Base-by-base conservation (phyloP, 2,797 vertebrate genomes). In the Acanthopagrus latus region DNA sequence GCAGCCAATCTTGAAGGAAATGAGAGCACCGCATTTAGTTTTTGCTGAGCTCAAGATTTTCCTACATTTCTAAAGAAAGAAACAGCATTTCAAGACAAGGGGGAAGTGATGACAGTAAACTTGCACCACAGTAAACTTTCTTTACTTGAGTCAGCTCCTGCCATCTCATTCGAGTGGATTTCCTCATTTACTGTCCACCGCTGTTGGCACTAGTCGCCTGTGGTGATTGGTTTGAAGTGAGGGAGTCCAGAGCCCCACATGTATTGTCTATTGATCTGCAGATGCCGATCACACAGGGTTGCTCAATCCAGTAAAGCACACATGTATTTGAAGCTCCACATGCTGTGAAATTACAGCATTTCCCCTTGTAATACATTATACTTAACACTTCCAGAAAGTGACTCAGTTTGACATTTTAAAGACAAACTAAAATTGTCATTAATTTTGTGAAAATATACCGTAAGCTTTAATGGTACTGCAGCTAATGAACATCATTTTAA, bases 1-100 rank as follows among this genome's bases (percentile, higher is more conserved):
- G 80, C 51, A 74, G 76, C 67, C 86, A 73, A 59, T 82, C 50
- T 71, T 64, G 66, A 64, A 90, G 88, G 88, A 93, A 93, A 88
- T 43, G 81, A 92, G 73, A 88, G 83, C 47, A 46, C 83, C 74
- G 44, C 74, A 83, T 92, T 91, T 86, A 80, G 86, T 69, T 89
- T 88, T 75, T 85, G 89, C 91, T 92, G 88, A 91, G 76, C 75
- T 75, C 56, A n/a, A 52, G 64, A 85, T 65, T 90, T 94, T 91
- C 83, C 73, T 64, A 47, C 27, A 27, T 78, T 81, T 88, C 86
- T 81, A 90, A 91, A 92, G 77, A 90, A 84, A 90, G 86, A 86
- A 76, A 72, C 64, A 41, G 51, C 62, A 83, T 86, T 58, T 72
- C 16, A 67, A 83, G 85, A 90, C 76, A 75, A 81, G 14, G 21